Conservation (phyloP, 2,888 invertebrate species). For the Sinelater perroti region DNA sequence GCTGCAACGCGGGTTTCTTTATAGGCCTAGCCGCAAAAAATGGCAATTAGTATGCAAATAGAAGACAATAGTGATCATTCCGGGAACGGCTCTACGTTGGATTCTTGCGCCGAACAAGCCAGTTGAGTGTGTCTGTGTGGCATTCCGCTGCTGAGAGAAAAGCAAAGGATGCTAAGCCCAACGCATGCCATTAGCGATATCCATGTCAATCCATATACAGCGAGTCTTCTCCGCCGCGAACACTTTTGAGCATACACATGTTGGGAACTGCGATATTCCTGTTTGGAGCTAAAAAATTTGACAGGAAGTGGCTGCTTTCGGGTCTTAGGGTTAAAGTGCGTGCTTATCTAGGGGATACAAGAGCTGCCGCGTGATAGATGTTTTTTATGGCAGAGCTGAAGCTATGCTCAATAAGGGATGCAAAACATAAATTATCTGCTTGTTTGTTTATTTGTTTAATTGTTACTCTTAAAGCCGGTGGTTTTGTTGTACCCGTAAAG, state of each 20-base stretch:
- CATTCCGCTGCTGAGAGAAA: conserved; percentile 33
- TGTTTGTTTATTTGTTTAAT: too few species aligned
- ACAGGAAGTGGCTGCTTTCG: too few species aligned
- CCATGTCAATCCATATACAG: conserved; percentile 38
- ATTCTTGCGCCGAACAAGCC: conserved; percentile 31
- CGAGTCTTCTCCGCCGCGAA: conserved; percentile 20
- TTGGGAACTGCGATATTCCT: conserved; percentile 16
- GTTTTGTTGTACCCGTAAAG: too few species aligned
- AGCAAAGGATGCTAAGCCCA: conserved; percentile 35
- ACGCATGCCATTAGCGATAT: conserved; percentile 38
- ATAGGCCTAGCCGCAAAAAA: conserved; percentile 16
- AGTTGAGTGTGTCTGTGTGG: conserved; percentile 34
- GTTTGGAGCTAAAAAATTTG: conserved; percentile 13
- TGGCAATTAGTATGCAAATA: conserved; percentile 37
- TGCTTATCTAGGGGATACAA: too few species aligned
- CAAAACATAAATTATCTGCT: too few species aligned
- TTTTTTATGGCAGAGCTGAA: too few species aligned
- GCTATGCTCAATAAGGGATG: too few species aligned
- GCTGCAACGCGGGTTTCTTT: conserved; percentile 10
- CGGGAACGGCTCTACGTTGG: conserved; percentile 34
- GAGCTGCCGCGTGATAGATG: too few species aligned
- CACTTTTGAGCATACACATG: conserved; percentile 29
- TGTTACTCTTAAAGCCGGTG: too few species aligned
- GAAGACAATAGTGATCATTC: conserved; percentile 38
- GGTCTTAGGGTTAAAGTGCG: too few species aligned